A percentile compares a stretch with the other conserved stretches of the same genome.
Evolutionary conservation across 2,888 invertebrate genomes (phyloP).

Genomic region (Thecocarcelia acutangulata): DNA sequence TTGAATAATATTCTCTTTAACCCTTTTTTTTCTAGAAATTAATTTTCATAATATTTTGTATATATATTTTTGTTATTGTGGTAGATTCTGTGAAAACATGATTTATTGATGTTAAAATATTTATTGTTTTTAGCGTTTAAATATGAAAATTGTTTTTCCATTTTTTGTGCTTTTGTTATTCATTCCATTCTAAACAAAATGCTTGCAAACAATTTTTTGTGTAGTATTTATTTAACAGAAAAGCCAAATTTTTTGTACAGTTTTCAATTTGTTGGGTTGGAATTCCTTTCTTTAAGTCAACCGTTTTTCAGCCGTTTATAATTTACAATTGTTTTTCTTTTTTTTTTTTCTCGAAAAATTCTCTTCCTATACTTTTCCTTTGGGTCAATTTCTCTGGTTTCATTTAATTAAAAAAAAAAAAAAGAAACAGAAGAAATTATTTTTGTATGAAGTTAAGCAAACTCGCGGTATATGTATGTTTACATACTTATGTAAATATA

Average conservation of each 20-base stretch:
- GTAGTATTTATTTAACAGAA: constrained; percentile 39
- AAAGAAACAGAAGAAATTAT: constrained; percentile 57
- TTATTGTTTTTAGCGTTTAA: constrained; percentile 76
- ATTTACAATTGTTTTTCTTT: constrained; percentile 66
- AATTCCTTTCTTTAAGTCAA: constrained; percentile 60
- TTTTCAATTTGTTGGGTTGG: constrained; percentile 20
- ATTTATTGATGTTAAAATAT: constrained; percentile 80
- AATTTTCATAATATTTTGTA: constrained; percentile 60
- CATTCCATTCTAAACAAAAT: background rate
- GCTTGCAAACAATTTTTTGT: constrained; percentile 12
- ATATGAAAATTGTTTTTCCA: constrained; percentile 68
- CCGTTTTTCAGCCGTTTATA: constrained; percentile 7
- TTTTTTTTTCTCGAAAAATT: constrained; percentile 71
- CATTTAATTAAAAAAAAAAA: constrained; percentile 80
- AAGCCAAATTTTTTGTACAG: constrained; percentile 29
- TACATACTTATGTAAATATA: constrained; percentile 17
- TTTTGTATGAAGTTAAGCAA: constrained; percentile 39
- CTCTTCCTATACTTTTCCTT: constrained; percentile 69
- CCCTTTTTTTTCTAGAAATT: constrained; percentile 56
- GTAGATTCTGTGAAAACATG: constrained; percentile 74
- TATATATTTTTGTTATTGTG: constrained; percentile 33
- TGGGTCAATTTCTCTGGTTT: constrained; percentile 80
- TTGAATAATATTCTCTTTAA: constrained; percentile 12
- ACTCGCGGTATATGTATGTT: constrained; percentile 60
- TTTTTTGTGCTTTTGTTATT: constrained; percentile 32